A percentile compares a stretch with the other conserved stretches of the same genome.
phyloP scores from a whole-genome alignment of 2,113 vertebrate species.

The Micromys minutus region DNA sequence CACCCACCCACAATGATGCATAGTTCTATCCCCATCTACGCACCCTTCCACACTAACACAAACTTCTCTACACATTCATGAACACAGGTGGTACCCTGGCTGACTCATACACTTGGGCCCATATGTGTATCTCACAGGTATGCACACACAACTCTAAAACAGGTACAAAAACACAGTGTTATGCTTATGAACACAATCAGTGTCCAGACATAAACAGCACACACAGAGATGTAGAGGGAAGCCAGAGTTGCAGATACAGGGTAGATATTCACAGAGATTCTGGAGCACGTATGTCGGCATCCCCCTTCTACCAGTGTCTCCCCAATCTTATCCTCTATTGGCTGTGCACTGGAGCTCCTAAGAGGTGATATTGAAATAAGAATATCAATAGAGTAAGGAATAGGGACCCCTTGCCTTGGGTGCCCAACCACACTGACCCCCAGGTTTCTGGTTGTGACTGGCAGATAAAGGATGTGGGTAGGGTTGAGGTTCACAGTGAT shows the following conservation, averaged over 20 bases:
- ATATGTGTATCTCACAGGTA: background rate
- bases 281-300: rapidly evolving
- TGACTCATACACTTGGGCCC: background rate
- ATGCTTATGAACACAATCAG: background rate
- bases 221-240: background rate
- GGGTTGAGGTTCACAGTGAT: background rate
- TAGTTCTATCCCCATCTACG: background rate
- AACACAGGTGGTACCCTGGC: background rate
- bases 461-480: background rate
- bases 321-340: background rate
- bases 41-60: background rate
- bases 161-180: background rate
- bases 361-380: background rate
- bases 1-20: background rate
- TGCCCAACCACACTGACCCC: background rate
- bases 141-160: background rate
- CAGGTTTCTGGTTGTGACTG: background rate
- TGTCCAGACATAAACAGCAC: background rate
- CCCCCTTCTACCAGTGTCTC: background rate
- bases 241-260: background rate
- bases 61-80: background rate
- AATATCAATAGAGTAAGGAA: background rate
- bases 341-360: background rate
- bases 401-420: background rate
- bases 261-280: background rate